Base-by-base conservation (phyloP, 2,113 vertebrate species). In the Mustela lutreola region DNA sequence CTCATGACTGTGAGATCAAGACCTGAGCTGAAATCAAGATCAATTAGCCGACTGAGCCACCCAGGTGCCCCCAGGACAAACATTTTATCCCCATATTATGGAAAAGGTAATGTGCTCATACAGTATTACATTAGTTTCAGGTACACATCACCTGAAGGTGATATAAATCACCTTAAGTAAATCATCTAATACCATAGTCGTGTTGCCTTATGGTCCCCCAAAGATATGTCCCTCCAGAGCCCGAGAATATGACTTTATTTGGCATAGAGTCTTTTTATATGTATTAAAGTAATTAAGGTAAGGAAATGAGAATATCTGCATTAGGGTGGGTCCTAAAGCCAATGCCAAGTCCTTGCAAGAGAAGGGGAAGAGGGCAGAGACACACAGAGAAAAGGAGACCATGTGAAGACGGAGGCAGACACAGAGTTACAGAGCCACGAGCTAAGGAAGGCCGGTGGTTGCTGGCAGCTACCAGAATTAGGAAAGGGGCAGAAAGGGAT, bases 381-480 rank as follows among this genome's bases (percentile, higher is more conserved):
- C 2, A 36, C 24, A 2, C 14, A 76, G 65, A 58, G 75, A 21
- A 16, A 21, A 48, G 65, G 63, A 18, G 48, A 7, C 33, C 4
- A 0, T 8, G 65, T 5, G 71, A 50, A 73, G 79, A 22, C 31
- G 7, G 28, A 26, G 33, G 48, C 65, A 88, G 76, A 50, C 42
- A 22, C 2, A 33, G 56, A 76, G 42, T 73, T 8, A 3, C 10
- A 31, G n/a, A 75, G 45, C 31, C 5, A 6, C 0, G 2, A 21
- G 73, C 73, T 12, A 33, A 79, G 48, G 36, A 58, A 4, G 22
- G 21, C 60, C 18, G 0, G 0, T 5, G 2, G 0, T 19, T 33
- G 45, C 58, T 76, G 62, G 71, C 19, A 39, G 82, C 58, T 26
- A 15, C 48, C 67, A 9, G 82, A 60, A 65, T 21, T 33, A 1